These are phyloP conservation scores for Calidris pugnax DNA, from an alignment of 2,113 vertebrate genomes.

Conservation along the genomic window DNA sequence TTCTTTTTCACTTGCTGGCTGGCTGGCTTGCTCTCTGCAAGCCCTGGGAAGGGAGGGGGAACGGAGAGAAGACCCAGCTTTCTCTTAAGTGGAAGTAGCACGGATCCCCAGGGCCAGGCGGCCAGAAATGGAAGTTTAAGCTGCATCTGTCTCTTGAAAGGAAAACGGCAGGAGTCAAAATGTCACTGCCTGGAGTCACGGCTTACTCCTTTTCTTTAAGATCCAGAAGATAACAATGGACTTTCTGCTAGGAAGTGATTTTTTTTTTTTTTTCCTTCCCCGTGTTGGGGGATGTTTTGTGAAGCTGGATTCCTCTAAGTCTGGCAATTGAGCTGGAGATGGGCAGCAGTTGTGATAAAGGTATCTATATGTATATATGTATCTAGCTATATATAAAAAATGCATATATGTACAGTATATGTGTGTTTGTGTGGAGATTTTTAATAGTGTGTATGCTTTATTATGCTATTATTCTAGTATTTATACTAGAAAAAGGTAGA, in stretches of 20 bases:
- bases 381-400: neutral
- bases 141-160: slow-evolving; percentile 63
- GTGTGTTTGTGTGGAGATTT: neutral
- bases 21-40: slow-evolving; percentile 46
- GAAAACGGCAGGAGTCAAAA: slow-evolving; percentile 65
- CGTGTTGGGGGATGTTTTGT: slow-evolving; percentile 62
- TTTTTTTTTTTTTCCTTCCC: slow-evolving; percentile 56
- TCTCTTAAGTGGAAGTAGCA: slow-evolving; percentile 70
- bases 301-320: slow-evolving; percentile 75
- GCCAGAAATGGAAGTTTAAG: slow-evolving; percentile 70
- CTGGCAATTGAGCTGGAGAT: slow-evolving; percentile 83
- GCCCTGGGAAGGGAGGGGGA: slow-evolving; percentile 70
- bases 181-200: slow-evolving; percentile 70
- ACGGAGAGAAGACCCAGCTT: slow-evolving; percentile 36
- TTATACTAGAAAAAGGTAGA: neutral
- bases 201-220: slow-evolving; percentile 53
- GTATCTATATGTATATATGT: slow-evolving; percentile 74
- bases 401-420: neutral
- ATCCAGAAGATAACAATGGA: slow-evolving; percentile 73
- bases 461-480: neutral
- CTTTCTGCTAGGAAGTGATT: slow-evolving; percentile 72
- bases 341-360: slow-evolving; percentile 97
- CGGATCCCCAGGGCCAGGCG: slow-evolving; percentile 75
- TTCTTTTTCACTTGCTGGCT: slow-evolving; percentile 50
- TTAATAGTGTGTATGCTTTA: neutral